These are phyloP conservation scores for Pseudococcus viburni DNA, from an alignment of 2,888 invertebrate species.

Conservation along the genomic window DNA sequence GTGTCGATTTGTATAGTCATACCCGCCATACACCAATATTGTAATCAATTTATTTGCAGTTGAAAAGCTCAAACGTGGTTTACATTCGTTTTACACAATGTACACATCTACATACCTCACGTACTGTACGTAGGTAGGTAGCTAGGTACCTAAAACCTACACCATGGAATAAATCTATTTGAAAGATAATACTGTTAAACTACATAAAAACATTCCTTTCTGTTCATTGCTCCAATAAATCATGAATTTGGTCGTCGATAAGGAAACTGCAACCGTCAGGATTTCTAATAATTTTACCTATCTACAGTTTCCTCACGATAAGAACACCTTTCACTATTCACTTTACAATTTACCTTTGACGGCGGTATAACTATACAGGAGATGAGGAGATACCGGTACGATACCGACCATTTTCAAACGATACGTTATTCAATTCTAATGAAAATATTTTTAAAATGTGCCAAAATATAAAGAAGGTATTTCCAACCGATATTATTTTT, in stretches of 20 bases:
- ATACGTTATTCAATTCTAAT: not conserved
- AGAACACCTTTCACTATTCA: not conserved
- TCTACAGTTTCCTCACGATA: not conserved
- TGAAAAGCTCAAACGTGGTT: conserved; percentile 10
- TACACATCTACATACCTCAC: not conserved
- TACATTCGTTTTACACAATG: not conserved
- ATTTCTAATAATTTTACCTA: conserved; percentile 19
- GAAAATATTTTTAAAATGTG: not conserved
- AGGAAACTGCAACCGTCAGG: conserved; percentile 27
- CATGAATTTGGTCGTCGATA: conserved; percentile 9
- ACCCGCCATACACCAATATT: not conserved
- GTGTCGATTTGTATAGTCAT: not conserved
- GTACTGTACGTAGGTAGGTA: not conserved
- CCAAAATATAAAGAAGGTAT: not conserved
- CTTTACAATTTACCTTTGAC: not conserved
- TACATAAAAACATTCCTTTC: conserved; percentile 5
- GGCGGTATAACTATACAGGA: not conserved
- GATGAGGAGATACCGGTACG: not conserved
- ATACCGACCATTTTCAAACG: not conserved
- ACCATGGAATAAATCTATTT: not conserved
- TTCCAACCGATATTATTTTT: not conserved
- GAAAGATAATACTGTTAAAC: conserved; percentile 24
- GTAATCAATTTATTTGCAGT: conserved; percentile 30
- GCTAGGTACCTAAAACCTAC: not conserved
- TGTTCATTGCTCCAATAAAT: conserved; percentile 5